These are phyloP conservation scores for Spodoptera littoralis DNA, from an alignment of 2,888 invertebrate species.

Conservation along the genomic window DNA sequence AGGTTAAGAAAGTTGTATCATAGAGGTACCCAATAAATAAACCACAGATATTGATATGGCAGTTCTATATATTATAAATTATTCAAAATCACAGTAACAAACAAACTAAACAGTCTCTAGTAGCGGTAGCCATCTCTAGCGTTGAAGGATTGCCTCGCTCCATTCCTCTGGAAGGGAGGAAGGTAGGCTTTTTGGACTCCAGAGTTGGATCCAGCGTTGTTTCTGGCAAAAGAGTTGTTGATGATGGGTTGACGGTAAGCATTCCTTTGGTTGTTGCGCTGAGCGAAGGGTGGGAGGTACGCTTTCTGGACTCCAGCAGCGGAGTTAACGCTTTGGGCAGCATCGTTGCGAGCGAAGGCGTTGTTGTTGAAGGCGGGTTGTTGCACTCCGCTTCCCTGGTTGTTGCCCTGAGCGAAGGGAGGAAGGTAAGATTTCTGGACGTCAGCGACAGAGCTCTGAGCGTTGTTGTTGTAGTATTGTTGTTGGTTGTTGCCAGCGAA, in stretches of 20 bases:
- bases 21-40: neutral
- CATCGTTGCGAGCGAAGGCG: conserved; percentile 59
- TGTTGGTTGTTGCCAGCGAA: conserved; percentile 57
- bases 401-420: conserved; percentile 57
- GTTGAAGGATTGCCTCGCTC: conserved; percentile 59
- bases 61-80: conserved; percentile 34
- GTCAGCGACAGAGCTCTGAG: conserved; percentile 38
- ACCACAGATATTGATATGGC: neutral
- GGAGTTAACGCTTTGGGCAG: conserved; percentile 51
- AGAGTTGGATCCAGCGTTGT: neutral
- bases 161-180: conserved; percentile 64
- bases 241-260: too few relatives aligned
- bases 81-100: conserved; percentile 28
- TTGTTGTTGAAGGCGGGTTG: conserved; percentile 58
- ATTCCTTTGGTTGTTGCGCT: conserved; percentile 28
- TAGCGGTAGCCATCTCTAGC: conserved; percentile 71
- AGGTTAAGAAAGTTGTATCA: too few relatives aligned
- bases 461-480: conserved; percentile 35
- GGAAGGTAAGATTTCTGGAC: conserved; percentile 72
- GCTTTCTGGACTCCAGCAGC: conserved; percentile 58
- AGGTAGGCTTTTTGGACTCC: conserved; percentile 67
- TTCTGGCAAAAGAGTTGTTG: conserved; percentile 21
- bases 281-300: conserved; percentile 70
- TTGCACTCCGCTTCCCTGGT: conserved; percentile 39
- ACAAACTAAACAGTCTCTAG: conserved; percentile 42